Conservation (phyloP, 2,113 vertebrate species). For the Colistium nudipinnis region DNA sequence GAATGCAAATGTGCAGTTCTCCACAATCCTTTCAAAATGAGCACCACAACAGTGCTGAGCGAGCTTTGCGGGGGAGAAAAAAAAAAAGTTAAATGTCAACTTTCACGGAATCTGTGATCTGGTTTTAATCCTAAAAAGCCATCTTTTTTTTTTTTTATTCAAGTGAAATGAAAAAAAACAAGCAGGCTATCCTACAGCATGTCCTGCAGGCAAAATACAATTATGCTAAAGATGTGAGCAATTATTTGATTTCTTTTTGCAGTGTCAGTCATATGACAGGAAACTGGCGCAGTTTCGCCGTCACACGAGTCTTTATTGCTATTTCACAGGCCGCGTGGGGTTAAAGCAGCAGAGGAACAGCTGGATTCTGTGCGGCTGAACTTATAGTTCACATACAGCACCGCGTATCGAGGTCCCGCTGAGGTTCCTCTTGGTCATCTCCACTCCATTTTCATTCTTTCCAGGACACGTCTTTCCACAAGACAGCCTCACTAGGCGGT, state of each 20-base stretch:
- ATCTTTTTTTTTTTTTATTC: too few relatives aligned
- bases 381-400: slow-evolving; percentile 4
- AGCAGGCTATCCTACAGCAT: background rate
- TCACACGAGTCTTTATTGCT: slow-evolving; percentile 31
- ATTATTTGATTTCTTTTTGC: slow-evolving; percentile 16
- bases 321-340: slow-evolving; percentile 22
- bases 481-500: background rate
- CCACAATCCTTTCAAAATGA: too few relatives aligned
- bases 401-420: background rate
- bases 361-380: slow-evolving; percentile 5
- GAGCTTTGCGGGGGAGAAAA: too few relatives aligned
- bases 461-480: background rate
- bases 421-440: slow-evolving; percentile 12
- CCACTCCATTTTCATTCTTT: slow-evolving; percentile 3
- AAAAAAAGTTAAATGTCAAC: too few relatives aligned
- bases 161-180: too few relatives aligned
- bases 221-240: background rate
- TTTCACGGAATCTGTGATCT: too few relatives aligned
- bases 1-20: too few relatives aligned
- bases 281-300: slow-evolving; percentile 5
- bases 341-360: slow-evolving; percentile 13
- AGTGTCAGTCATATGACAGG: slow-evolving; percentile 19
- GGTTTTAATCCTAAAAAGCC: too few relatives aligned
- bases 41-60: too few relatives aligned
- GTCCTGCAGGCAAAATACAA: background rate